Evolutionary conservation across 2,797 vertebrate species (phyloP), one percentile per base, ranked within the genome.

Genomic region (Neomorphus geoffroyi): DNA sequence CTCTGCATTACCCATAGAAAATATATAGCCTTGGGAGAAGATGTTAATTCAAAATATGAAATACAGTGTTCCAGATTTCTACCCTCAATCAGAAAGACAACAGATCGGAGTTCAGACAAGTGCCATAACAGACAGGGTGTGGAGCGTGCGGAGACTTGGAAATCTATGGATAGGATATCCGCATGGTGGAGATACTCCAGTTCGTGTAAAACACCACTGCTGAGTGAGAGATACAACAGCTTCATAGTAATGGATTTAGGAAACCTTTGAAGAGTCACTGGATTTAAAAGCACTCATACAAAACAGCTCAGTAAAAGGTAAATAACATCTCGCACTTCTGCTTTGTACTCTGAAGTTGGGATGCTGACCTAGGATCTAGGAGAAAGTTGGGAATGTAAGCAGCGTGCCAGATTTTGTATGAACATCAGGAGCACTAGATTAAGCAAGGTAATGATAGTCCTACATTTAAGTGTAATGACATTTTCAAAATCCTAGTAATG

Each of bases 401-500:
- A 72, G 13, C 7, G 17, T 88, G 18, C 24, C 15, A 56, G 69
- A 33, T 85, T 79, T 86, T 85, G 5, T 54, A 70, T 70, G 46
- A 65, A 46, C 61, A 18, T 79, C 54, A 57, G 53, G 18, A 84
- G 18, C 33, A 41, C 12, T 30, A 69, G 54, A 57, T 54, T 69
- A 79, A 79, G 39, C 17, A 75, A 41, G 4, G 6, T 78, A 74
- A 83, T 51, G 7, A 37, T 24, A 80, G 23, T 60, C 56, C 50
- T 80, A 17, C 5, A 22, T 56, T 88, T 72, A 26, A 33, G 16
- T 81, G 14, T 43, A 51, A 80, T 51, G 5, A 87, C 81, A 58
- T 79, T 57, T 89, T 87, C 41, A 54, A 79, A 95, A 81, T 87
- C 81, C n/a, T 84, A 16, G 16, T 75, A 87, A 89, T 65, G 33